These are phyloP conservation scores for Chironomus striatipennis DNA, from an alignment of 1,140 invertebrate genomes.

Conservation along the genomic window DNA sequence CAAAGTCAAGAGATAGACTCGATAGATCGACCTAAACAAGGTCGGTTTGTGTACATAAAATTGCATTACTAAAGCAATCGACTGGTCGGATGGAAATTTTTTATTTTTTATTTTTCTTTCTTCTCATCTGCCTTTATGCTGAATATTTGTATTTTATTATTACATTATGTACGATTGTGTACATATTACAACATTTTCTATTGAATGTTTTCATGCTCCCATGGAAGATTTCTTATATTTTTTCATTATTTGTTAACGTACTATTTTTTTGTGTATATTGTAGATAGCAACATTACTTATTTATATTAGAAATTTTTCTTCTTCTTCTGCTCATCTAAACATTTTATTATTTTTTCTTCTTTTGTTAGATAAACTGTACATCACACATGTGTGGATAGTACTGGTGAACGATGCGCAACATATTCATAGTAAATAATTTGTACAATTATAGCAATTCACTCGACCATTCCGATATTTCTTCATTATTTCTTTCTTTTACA, in stretches of 20 bases:
- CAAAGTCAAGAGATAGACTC: no score
- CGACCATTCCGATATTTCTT: not conserved
- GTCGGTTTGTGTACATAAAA: slow-evolving; percentile 2
- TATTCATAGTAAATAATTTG: not conserved
- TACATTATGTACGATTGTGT: not conserved
- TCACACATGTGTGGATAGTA: not conserved
- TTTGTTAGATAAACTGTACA: not conserved
- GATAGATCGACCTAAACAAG: slow-evolving; percentile 19
- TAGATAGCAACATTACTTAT: no score
- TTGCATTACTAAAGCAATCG: not conserved
- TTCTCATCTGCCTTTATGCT: slow-evolving; percentile 12
- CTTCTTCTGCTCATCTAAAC: not conserved
- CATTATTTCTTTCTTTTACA: not conserved
- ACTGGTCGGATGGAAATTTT: not conserved
- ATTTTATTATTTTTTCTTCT: not conserved
- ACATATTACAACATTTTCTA: not conserved
- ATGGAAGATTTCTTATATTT: not conserved
- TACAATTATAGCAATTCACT: not conserved
- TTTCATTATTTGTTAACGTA: not conserved
- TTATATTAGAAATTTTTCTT: no score
- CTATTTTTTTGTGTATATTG: no score
- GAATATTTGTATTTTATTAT: not conserved
- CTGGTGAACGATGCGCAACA: not conserved
- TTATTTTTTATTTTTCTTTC: slow-evolving; percentile 4
- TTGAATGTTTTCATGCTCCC: not conserved